Percentiles rank a stretch among this genome's conserved stretches.
These are phyloP conservation scores for Drosophila neocordata DNA, from an alignment of 1,140 invertebrate species.

Conservation along the genomic window DNA sequence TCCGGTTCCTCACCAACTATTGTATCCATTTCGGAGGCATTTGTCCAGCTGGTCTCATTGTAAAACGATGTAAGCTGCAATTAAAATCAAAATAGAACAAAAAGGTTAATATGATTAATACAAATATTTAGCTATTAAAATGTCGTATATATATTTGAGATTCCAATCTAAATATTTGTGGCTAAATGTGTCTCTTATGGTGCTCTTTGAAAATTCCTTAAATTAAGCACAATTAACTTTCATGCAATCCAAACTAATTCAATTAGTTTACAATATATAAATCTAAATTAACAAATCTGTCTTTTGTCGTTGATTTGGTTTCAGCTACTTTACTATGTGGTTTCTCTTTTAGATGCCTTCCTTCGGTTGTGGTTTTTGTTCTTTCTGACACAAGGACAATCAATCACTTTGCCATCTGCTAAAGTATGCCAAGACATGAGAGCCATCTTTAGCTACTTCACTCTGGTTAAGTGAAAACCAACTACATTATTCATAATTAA, in stretches of 20 bases:
- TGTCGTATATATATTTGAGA: neutral
- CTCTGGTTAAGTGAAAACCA: constrained; percentile 2
- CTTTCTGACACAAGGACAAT: constrained; percentile 49
- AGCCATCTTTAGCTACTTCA: constrained; percentile 1
- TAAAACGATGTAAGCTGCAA: constrained; percentile 80
- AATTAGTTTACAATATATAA: constrained; percentile 57
- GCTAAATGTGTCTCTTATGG: too few relatives aligned
- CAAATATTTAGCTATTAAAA: neutral
- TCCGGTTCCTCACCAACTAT: constrained; percentile 87
- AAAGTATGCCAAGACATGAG: constrained; percentile 12
- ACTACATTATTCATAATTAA: constrained; percentile 75
- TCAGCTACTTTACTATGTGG: constrained; percentile 12
- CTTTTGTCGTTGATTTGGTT: constrained; percentile 14
- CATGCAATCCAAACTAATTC: constrained; percentile 24
- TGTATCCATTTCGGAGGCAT: constrained; percentile 83
- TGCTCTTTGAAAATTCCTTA: constrained; percentile 22
- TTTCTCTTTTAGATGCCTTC: constrained; percentile 18
- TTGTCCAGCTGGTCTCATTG: constrained; percentile 82
- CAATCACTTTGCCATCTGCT: constrained; percentile 63
- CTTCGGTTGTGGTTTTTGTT: constrained; percentile 20
- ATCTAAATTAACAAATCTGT: constrained; percentile 29
- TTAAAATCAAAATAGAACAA: neutral
- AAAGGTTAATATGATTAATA: constrained; percentile 4
- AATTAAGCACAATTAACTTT: neutral
- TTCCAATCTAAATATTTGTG: too few relatives aligned